phyloP scores from a whole-genome alignment of 1,140 invertebrate species.

The Drosophila pallidifrons region DNA sequence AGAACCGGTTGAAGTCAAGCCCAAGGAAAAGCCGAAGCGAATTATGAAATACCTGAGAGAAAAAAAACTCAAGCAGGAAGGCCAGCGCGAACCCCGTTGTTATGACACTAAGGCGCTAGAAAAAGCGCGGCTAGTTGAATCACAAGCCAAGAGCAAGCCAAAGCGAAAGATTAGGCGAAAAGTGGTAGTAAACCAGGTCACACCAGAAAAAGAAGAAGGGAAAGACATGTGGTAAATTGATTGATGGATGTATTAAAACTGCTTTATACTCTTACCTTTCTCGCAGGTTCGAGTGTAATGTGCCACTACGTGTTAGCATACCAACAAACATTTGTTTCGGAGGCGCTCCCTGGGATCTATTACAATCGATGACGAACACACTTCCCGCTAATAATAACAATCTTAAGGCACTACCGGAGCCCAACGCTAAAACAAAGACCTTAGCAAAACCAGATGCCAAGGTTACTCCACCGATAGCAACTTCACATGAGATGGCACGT shows the following conservation, averaged over 20 bases:
- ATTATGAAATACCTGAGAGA: too few relatives aligned
- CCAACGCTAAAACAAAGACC: not conserved
- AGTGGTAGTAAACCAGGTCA: not conserved
- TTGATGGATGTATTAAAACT: not conserved
- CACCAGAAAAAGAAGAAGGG: not conserved
- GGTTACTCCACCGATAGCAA: not conserved
- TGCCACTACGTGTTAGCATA: constrained; percentile 58
- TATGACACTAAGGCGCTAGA: too few relatives aligned
- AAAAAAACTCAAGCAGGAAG: too few relatives aligned
- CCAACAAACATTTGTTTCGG: constrained; percentile 34
- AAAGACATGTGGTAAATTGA: constrained; percentile 13
- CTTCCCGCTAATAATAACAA: not conserved
- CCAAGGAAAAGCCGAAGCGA: too few relatives aligned
- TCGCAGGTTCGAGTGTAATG: constrained; percentile 63
- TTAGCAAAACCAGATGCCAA: not conserved
- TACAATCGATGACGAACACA: not conserved
- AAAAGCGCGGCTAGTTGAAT: too few relatives aligned
- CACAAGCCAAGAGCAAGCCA: constrained; percentile 11
- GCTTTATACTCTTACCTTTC: not conserved
- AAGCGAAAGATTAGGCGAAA: not conserved
- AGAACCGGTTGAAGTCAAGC: too few relatives aligned
- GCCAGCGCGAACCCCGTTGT: too few relatives aligned
- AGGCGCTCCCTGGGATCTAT: not conserved
- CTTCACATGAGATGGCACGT: not conserved
- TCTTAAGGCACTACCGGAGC: not conserved